Evolutionary conservation across 1,140 invertebrate species (phyloP), one percentile per base, ranked within the genome.

Genomic region (Zophobas atratus): DNA sequence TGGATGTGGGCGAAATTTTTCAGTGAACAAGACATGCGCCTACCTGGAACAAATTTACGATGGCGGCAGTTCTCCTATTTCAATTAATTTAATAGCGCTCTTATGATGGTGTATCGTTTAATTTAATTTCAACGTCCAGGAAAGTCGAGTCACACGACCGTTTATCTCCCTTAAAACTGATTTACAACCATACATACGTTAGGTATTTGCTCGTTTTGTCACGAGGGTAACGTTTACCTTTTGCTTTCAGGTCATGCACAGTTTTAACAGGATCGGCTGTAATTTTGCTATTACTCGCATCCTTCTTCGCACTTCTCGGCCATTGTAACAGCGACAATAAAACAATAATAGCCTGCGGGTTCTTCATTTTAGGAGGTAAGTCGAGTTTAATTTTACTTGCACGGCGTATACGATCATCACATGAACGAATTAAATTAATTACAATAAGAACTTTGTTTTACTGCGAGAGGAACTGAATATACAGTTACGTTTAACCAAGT

Each of bases 291-390:
- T 81, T 91, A 33, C 85, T 89, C 20, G 91, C 89, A 51, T 90
- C 89, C 33, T 85, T 92, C 78, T 91, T 88, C 46, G 90, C 90
- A 39, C 81, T 92, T 74, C 87, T 91, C 79, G 91, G 91, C 57
- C 90, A 92, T 82, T 92, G 90, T 84, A 90, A 90, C 84, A 88
- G 88, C 67, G 90, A 92, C 87, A 89, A 91, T 82, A 90, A 90
- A 82, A 91, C 90, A 6, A 87, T 92, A 33, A 86, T 92, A 6
- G 91, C 91, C 32, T 91, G 90, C 78, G 90, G 90, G 78, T 84
- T 92, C n/a, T 91, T 90, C 84, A 91, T 91, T 36, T 86, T 91
- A 39, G 90, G 89, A 75, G 91, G 91, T 92, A 83, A 90, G 88
- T 88, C 36, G 34, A 70, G 6, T 70, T 70, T 70, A 43, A 70